Base-by-base conservation (phyloP, 2,113 vertebrate genomes). In the Ochotona princeps region DNA sequence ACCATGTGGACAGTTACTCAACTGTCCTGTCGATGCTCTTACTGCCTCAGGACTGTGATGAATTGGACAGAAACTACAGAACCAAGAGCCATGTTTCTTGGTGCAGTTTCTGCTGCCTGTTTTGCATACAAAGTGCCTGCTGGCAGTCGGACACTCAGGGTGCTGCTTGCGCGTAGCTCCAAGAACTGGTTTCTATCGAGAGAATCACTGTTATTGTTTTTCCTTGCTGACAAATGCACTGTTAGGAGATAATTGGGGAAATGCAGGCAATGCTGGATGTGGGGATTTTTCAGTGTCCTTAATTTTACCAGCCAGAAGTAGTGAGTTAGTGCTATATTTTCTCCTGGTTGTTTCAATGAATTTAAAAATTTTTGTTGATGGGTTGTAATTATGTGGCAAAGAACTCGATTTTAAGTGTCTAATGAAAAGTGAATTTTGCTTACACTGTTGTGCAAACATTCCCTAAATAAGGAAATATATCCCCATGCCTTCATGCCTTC, bases 11-110 rank as follows among this genome's bases (percentile, higher is more conserved):
- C 54, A 67, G 66, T 57, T 72, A 51, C 72, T 86, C 38, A 23
- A 8, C 66, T 35, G 5, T 30, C 8, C 80, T 17, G 51, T 82
- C 81, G 84, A 0, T 47, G 69, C 51, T 28, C 60, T 49, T 57
- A 20, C 20, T 73, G 44, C 92, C 47, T 67, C 51, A 35, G 81
- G 70, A 61, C 51, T 44, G 67, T 94, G 94, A 95, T 80, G 90
- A 87, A 93, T 90, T 75, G 84, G 87, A 80, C 72, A 67, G 89
- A 72, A 51, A 10, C 78, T 44, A 44, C 38, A 57, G 88, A 66
- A 86, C 90, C 61, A 9, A 89, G 93, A 83, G 10, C 26, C 35
- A 83, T 51, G 26, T 32, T 57, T 63, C 66, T 69, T 54, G 88
- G 38, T 74, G 49, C 85, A 67, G 65, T 25, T 72, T 14, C 1